These are phyloP conservation scores for Cuculus canorus DNA, from an alignment of 2,797 vertebrate genomes.

Conservation along the genomic window DNA sequence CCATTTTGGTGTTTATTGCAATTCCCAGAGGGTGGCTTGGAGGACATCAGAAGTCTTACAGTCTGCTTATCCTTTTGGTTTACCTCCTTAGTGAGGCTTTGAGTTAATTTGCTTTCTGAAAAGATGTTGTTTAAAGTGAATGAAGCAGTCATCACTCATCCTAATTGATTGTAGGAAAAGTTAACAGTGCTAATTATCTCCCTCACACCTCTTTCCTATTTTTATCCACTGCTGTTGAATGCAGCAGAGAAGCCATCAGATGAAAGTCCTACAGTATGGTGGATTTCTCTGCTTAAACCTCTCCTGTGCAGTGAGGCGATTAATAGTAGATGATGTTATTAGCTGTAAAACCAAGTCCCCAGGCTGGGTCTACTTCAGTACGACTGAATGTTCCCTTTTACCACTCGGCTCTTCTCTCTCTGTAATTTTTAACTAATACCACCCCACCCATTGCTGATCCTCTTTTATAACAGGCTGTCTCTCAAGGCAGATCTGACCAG, in stretches of 20 bases:
- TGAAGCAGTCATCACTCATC: background rate
- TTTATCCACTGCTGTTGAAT: background rate
- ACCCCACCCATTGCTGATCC: background rate
- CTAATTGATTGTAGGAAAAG: background rate
- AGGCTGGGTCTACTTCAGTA: background rate
- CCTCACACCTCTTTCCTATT: background rate
- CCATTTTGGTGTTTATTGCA: fast-evolving
- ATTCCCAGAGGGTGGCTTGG: background rate
- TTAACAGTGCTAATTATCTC: constrained; percentile 1
- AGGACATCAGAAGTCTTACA: background rate
- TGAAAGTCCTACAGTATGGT: background rate
- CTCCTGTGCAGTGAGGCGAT: background rate
- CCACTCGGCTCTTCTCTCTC: fast-evolving
- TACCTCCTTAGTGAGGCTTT: background rate
- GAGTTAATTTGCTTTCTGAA: background rate
- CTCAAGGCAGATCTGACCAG: background rate
- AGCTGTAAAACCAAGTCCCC: background rate
- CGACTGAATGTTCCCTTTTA: background rate
- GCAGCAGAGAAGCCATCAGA: background rate
- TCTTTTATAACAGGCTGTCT: background rate
- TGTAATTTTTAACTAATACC: background rate
- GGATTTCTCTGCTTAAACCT: constrained; percentile 4
- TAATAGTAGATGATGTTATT: background rate
- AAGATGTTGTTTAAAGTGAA: background rate
- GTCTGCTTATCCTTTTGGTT: background rate